Percentiles rank a stretch among this genome's conserved stretches.
These are phyloP conservation scores for Triplophysa dalaica DNA, from an alignment of 2,113 vertebrate species.

Conservation along the genomic window DNA sequence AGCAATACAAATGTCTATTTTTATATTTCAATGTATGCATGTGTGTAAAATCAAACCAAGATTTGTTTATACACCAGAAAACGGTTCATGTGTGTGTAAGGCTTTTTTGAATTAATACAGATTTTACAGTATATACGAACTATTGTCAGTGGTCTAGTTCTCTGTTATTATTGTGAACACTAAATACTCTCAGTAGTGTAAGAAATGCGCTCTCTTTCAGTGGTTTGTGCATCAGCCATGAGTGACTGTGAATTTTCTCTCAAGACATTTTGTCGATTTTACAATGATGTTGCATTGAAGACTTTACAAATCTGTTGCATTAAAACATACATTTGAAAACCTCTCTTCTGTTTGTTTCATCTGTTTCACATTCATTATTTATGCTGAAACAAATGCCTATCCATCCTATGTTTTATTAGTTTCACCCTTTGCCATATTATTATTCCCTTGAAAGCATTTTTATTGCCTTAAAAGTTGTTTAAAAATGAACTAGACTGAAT, in stretches of 20 bases:
- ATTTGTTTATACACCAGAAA: constrained; percentile 53
- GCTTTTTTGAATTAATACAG: neutral
- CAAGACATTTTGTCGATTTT: constrained; percentile 21
- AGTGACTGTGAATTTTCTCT: constrained; percentile 18
- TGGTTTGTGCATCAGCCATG: constrained; percentile 18
- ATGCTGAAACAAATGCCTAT: constrained; percentile 1
- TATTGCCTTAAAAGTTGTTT: constrained; percentile 5
- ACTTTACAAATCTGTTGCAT: constrained; percentile 29
- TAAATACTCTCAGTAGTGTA: constrained; percentile 4
- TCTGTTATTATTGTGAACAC: constrained; percentile 20
- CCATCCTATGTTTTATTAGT: neutral
- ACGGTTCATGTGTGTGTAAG: neutral
- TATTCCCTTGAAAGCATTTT: neutral
- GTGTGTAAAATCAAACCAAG: constrained; percentile 66
- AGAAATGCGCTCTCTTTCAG: neutral
- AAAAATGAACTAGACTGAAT: neutral
- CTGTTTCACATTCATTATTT: constrained; percentile 12
- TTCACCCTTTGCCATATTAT: constrained; percentile 3
- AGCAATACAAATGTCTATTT: constrained; percentile 96
- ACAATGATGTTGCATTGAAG: constrained; percentile 28
- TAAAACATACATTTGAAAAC: constrained; percentile 14
- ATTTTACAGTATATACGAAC: constrained; percentile 17
- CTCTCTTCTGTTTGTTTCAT: constrained; percentile 6
- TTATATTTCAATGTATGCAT: constrained; percentile 89
- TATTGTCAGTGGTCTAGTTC: constrained; percentile 12